Evolutionary conservation across 2,888 invertebrate species (phyloP).

Genomic region (Cryptocephalus moraei): DNA sequence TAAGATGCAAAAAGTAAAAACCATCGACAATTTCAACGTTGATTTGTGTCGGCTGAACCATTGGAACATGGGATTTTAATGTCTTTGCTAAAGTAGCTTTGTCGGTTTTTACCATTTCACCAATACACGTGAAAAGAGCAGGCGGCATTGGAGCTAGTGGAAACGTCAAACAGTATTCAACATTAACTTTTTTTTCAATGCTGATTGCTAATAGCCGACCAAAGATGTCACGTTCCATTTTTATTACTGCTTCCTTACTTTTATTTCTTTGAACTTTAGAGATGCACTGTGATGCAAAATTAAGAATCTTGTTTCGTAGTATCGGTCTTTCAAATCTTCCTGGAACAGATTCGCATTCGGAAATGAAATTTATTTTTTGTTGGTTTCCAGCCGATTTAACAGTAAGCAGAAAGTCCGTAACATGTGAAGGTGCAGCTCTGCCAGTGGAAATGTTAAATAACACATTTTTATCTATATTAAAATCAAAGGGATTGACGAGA

Average conservation of each 20-base stretch:
- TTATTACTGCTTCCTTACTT: constrained; percentile 15
- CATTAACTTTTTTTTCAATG: constrained; percentile 23
- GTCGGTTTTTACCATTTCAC: constrained; percentile 10
- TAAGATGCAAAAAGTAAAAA: too few species aligned
- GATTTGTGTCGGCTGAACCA: too few species aligned
- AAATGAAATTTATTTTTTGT: constrained; percentile 12
- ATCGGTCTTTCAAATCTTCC: constrained; percentile 9
- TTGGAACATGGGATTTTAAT: constrained; percentile 7
- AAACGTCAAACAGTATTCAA: constrained; percentile 17
- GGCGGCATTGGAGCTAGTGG: too few species aligned
- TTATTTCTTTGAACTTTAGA: constrained; percentile 9
- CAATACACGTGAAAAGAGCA: constrained; percentile 7
- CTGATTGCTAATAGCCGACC: constrained; percentile 21
- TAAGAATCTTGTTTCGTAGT: constrained; percentile 17
- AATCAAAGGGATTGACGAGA: too few species aligned
- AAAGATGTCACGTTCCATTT: constrained; percentile 23
- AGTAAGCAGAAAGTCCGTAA: too few species aligned
- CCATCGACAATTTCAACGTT: too few species aligned
- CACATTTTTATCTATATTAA: too few species aligned
- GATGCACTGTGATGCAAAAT: constrained; percentile 18
- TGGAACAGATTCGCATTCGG: constrained; percentile 6
- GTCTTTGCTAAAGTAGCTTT: constrained; percentile 8
- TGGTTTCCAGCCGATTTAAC: too few species aligned
- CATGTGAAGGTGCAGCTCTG: too few species aligned
- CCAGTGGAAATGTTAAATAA: too few species aligned